phyloP scores from a whole-genome alignment of 1,140 invertebrate species.

The Aphis gossypii region DNA sequence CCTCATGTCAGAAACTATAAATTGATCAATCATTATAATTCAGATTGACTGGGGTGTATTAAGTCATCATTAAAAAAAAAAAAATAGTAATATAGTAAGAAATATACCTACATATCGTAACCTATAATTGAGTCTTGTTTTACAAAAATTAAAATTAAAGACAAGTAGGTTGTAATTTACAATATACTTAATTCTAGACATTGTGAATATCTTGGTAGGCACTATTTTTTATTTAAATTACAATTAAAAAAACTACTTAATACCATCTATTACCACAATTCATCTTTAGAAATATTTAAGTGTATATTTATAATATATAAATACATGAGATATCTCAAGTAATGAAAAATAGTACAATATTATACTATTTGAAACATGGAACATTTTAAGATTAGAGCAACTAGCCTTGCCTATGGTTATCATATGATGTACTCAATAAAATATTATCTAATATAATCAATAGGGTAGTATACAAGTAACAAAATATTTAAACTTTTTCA shows the following conservation, averaged over 20 bases:
- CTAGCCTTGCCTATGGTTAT: too few species aligned
- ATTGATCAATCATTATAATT: constrained; percentile 26
- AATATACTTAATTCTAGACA: not conserved
- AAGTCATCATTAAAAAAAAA: not conserved
- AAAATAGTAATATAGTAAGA: not conserved
- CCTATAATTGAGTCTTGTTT: not conserved
- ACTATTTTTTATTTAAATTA: too few species aligned
- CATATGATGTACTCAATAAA: too few species aligned
- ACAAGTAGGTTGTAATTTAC: not conserved
- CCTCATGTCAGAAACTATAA: not conserved
- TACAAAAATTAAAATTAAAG: not conserved
- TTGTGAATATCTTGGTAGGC: not conserved
- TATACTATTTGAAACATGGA: too few species aligned
- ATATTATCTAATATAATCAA: too few species aligned
- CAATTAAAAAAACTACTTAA: not conserved
- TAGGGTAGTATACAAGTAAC: not conserved
- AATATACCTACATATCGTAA: not conserved
- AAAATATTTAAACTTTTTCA: not conserved
- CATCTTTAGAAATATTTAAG: not conserved
- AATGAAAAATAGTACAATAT: too few species aligned
- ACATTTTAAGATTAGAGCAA: too few species aligned
- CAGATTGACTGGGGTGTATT: constrained; percentile 51
- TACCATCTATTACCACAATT: not conserved
- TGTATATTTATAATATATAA: too few species aligned
- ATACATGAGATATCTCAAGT: too few species aligned